Conservation (phyloP, 2,113 vertebrate genomes). For the Pontoporia blainvillei region DNA sequence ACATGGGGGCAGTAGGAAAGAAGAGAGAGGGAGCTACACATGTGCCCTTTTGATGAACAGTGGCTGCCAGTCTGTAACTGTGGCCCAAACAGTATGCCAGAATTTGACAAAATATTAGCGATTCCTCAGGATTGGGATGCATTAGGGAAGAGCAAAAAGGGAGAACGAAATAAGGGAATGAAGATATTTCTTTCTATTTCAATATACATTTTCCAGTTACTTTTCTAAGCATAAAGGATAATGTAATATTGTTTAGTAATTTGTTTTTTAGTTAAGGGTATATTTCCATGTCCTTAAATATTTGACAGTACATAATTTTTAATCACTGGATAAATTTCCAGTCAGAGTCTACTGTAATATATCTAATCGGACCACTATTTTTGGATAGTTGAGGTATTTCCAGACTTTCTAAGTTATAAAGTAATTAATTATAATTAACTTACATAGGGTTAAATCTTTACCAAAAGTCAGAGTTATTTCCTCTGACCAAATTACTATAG, state of each 20-base stretch:
- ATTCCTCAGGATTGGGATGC: neutral
- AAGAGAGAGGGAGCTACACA: neutral
- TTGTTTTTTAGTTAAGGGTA: neutral
- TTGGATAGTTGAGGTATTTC: neutral
- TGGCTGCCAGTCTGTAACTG: neutral
- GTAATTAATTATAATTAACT: neutral
- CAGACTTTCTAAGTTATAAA: conserved; percentile 2
- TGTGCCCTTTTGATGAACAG: neutral
- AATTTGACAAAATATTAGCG: neutral
- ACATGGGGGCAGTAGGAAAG: neutral
- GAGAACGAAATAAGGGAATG: neutral
- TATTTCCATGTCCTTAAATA: neutral
- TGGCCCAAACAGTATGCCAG: neutral
- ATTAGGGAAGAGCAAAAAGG: neutral
- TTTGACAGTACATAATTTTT: neutral
- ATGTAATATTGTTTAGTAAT: neutral
- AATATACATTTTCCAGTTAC: neutral
- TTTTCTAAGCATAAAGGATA: neutral
- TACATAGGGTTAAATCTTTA: neutral
- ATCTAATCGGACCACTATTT: neutral
- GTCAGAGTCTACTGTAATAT: neutral
- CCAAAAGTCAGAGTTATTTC: neutral
- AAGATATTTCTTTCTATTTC: neutral
- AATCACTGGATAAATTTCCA: neutral
- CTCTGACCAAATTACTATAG: neutral